Base-by-base conservation (phyloP, 2,888 invertebrate genomes). In the Argyresthia goedartella region DNA sequence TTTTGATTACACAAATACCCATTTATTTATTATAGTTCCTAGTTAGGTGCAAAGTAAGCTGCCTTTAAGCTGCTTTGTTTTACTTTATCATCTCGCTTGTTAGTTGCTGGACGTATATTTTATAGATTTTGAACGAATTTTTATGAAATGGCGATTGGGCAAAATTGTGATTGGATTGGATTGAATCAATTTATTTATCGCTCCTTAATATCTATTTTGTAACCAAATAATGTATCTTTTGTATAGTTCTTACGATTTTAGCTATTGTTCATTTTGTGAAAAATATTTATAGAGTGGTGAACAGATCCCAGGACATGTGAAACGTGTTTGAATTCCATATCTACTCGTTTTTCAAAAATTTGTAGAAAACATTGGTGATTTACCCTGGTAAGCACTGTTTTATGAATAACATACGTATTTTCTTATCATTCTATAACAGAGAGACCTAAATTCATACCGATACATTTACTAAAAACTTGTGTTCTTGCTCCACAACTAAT, bases 71-170 rank as follows among this genome's bases (percentile, higher is more conserved):
- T n/a, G n/a, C n/a, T n/a, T n/a, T n/a, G n/a, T n/a, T n/a, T n/a
- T n/a, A n/a, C n/a, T n/a, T n/a, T n/a, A 25, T 25, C 25, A 25
- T 25, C 6, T 25, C 3, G 25, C n/a, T n/a, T 25, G 25, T 2
- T 6, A 25, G 25, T 25, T 15, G 10, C 10, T 49, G 13, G 34
- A 9, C 13, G 35, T 9, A 35, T 4, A 13, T 47, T 14, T 1
- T 14, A 14, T 44, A 49, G 55, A 25, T 69, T 64, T 62, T 58
- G 59, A 66, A 66, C 64, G 47, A 58, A 64, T 62, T 73, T 71
- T 73, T 74, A 71, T 75, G 80, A 77, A 82, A 84, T 84, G 84
- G 85, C 84, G 82, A 82, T 48, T 14, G 48, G 14, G 36, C 15
- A 48, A 76, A 76, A 76, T 4, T 25, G n/a, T n/a, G n/a, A n/a